Conservation (phyloP, 2,113 vertebrate genomes). For the Phalacrocorax carbo region DNA sequence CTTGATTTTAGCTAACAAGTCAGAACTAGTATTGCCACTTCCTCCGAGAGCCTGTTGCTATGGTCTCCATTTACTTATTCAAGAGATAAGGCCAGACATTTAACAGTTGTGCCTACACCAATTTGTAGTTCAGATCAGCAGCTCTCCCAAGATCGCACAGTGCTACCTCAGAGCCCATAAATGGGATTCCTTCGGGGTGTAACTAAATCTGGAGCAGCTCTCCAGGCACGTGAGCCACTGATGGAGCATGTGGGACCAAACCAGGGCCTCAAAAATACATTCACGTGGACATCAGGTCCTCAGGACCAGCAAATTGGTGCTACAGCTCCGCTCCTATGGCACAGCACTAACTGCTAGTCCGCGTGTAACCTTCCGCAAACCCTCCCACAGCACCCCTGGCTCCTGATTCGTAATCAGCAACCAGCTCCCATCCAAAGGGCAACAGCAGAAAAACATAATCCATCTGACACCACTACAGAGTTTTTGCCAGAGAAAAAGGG, state of each 20-base stretch:
- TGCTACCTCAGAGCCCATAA: not conserved
- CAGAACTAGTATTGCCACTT: not conserved
- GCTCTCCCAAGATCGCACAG: not conserved
- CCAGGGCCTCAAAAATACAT: not conserved
- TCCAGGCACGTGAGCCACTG: not conserved
- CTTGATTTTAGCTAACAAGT: not conserved
- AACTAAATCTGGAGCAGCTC: not conserved
- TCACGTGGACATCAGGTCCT: not conserved
- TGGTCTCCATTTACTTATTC: not conserved
- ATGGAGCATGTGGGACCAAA: not conserved
- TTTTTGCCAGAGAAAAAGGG: not conserved
- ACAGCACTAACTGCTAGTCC: not conserved
- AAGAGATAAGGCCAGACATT: not conserved
- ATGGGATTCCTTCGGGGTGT: not conserved
- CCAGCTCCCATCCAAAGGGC: not conserved
- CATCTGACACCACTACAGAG: fast-evolving
- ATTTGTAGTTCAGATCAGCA: not conserved
- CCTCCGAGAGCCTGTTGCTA: not conserved
- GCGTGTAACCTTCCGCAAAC: not conserved
- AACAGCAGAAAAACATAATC: not conserved
- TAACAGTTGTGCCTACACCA: not conserved
- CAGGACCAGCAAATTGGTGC: not conserved
- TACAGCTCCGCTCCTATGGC: not conserved
- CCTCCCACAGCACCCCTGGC: not conserved
- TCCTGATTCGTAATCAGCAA: not conserved